phyloP scores from a whole-genome alignment of 2,797 vertebrate genomes.

The Lepilemur septentrionalis region DNA sequence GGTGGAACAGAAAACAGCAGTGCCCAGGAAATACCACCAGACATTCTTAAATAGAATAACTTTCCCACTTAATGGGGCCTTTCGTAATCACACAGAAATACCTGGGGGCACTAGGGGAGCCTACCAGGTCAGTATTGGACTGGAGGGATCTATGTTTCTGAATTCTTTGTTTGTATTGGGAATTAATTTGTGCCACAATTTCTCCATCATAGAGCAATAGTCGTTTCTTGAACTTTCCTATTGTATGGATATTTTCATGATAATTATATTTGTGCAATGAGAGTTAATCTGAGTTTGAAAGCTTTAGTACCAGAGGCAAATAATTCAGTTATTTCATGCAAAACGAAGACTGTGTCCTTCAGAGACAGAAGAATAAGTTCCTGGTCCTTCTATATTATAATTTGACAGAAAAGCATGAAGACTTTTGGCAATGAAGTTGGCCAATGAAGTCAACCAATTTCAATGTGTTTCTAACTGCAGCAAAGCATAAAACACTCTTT shows the following conservation, averaged over 20 bases:
- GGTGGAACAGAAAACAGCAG: background rate
- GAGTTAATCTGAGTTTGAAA: background rate
- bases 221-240: background rate
- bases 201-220: background rate
- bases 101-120: background rate
- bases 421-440: background rate
- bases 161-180: background rate
- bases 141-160: background rate
- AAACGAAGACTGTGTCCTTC: background rate
- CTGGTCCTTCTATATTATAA: background rate
- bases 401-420: background rate
- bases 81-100: background rate
- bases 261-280: background rate
- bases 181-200: background rate
- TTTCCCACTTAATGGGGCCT: background rate
- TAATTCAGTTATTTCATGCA: constrained; percentile 6
- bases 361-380: background rate
- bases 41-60: background rate
- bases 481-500: background rate
- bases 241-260: background rate
- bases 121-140: background rate
- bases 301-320: background rate
- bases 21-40: background rate
- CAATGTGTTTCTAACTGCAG: background rate
- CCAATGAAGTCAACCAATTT: constrained; percentile 9